These are phyloP conservation scores for Agrilus biguttatus DNA, from an alignment of 2,888 invertebrate genomes.

Conservation along the genomic window DNA sequence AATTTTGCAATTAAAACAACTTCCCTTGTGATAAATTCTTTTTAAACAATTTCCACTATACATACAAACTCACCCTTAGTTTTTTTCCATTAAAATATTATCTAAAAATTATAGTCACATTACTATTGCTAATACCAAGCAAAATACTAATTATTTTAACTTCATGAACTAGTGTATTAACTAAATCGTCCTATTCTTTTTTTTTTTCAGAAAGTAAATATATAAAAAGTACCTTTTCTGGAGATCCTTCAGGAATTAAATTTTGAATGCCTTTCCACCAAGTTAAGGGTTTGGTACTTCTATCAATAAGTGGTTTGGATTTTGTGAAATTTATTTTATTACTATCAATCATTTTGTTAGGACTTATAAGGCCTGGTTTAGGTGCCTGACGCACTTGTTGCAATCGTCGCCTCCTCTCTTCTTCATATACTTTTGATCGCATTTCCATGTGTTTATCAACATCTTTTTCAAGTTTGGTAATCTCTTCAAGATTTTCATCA, in stretches of 20 bases:
- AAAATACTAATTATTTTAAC: too few relatives aligned
- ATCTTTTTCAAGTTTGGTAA: constrained; percentile 1
- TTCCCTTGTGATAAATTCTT: too few relatives aligned
- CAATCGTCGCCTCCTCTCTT: constrained; percentile 2
- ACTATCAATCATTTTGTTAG: not conserved
- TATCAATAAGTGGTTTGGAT: constrained; percentile 1
- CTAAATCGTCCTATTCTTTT: not conserved
- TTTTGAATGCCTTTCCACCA: not conserved
- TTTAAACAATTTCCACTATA: too few relatives aligned
- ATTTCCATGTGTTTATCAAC: not conserved
- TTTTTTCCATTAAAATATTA: too few relatives aligned
- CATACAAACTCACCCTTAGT: too few relatives aligned
- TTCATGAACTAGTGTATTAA: not conserved
- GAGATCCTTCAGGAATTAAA: too few relatives aligned
- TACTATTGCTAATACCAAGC: too few relatives aligned
- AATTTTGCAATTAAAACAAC: too few relatives aligned
- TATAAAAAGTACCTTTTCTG: too few relatives aligned
- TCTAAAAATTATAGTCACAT: too few relatives aligned
- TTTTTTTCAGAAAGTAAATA: too few relatives aligned
- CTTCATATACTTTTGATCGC: not conserved
- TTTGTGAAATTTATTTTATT: not conserved
- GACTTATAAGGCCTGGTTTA: not conserved
- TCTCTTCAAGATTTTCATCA: too few relatives aligned
- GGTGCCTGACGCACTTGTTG: constrained; percentile 5
- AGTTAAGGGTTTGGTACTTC: constrained; percentile 3